Conservation (phyloP, 2,888 invertebrate species). For the Ametastegia equiseti region DNA sequence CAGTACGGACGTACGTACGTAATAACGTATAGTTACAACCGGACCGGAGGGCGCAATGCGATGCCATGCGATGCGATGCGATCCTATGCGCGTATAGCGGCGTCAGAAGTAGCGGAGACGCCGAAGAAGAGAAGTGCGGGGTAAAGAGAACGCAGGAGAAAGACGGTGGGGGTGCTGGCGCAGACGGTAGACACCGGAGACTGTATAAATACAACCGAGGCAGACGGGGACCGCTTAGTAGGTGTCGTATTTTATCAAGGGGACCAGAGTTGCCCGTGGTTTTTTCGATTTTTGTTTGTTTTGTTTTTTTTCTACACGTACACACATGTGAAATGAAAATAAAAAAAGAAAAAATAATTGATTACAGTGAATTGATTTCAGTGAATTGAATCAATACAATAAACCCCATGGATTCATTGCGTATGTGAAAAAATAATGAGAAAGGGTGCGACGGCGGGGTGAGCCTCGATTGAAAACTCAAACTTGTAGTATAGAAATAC, state of each 20-base stretch:
- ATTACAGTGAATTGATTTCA: no score
- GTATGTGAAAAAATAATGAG: neutral
- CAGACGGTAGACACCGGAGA: constrained; percentile 52
- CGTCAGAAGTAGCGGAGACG: constrained; percentile 18
- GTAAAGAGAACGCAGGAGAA: constrained; percentile 1
- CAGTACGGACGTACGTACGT: no score
- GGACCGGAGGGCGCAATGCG: no score
- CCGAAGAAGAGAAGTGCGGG: neutral
- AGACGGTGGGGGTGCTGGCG: constrained; percentile 41
- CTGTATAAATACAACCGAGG: constrained; percentile 72
- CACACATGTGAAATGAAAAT: neutral
- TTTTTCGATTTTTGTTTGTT: neutral
- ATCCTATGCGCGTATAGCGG: neutral
- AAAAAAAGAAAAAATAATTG: neutral
- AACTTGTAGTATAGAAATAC: neutral
- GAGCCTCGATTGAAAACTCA: neutral
- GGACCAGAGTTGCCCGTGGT: constrained; percentile 47
- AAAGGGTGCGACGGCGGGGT: constrained; percentile 11
- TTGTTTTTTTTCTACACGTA: constrained; percentile 36
- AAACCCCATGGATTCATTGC: no score
- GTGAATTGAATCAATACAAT: no score
- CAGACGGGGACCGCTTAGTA: constrained; percentile 70
- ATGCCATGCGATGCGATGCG: no score
- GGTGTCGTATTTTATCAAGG: constrained; percentile 67
- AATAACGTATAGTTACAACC: no score